A percentile compares a stretch with the other conserved stretches of the same genome.
Evolutionary conservation across 1,140 invertebrate genomes (phyloP).

Genomic region (Heliconius melpomene): DNA sequence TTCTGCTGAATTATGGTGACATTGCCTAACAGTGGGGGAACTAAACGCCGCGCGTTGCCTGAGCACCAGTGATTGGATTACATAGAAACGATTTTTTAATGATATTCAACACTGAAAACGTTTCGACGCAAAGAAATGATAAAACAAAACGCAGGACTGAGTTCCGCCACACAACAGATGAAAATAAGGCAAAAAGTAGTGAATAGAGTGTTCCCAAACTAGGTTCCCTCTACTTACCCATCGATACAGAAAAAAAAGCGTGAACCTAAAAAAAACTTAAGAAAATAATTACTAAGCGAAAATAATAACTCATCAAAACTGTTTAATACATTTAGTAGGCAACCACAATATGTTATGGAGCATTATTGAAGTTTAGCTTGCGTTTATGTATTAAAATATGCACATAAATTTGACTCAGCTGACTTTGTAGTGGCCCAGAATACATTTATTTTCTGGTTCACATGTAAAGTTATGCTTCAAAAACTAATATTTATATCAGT

Average conservation of each 20-base stretch:
- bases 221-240: too few species aligned
- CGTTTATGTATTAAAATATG: conserved; percentile 43
- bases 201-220: too few species aligned
- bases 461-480: conserved; percentile 25
- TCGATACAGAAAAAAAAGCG: not conserved
- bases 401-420: conserved; percentile 43
- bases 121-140: too few species aligned
- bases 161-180: too few species aligned
- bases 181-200: too few species aligned
- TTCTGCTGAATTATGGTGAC: too few species aligned
- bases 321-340: conserved; percentile 28
- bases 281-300: not conserved
- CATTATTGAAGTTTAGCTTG: conserved; percentile 40
- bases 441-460: conserved; percentile 31
- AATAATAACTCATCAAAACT: conserved; percentile 23
- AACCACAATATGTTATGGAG: conserved; percentile 41
- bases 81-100: too few species aligned
- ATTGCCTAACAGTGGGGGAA: too few species aligned
- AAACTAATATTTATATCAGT: conserved; percentile 16
- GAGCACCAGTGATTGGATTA: too few species aligned
- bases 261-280: not conserved
- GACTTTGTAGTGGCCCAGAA: conserved; percentile 22
- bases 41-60: too few species aligned
- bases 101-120: too few species aligned
- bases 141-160: too few species aligned